These are phyloP conservation scores for Tetrao urogallus DNA, from an alignment of 2,113 vertebrate species.

Conservation along the genomic window DNA sequence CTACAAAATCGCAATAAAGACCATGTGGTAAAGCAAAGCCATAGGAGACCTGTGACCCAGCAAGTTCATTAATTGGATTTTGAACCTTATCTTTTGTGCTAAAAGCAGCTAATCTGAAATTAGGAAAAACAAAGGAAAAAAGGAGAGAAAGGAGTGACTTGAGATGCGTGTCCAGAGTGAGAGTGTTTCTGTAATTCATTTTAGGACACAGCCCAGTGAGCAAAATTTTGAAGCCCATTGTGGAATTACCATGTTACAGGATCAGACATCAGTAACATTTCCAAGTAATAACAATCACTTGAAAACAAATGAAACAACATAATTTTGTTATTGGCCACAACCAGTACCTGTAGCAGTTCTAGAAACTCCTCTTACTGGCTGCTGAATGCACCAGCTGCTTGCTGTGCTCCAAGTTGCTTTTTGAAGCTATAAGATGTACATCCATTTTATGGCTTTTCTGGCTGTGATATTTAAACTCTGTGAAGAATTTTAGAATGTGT, in stretches of 20 bases:
- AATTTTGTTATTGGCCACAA: accelerated
- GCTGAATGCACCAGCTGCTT: accelerated
- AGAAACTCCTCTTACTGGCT: not conserved
- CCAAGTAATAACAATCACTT: not conserved
- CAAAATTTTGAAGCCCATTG: no score
- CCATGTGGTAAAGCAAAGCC: not conserved
- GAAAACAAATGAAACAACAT: not conserved
- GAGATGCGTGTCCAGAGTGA: accelerated
- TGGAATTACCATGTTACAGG: accelerated
- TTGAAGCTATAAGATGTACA: not conserved
- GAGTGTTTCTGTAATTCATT: not conserved
- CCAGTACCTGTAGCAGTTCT: not conserved
- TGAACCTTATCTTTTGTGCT: not conserved
- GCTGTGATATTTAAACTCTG: not conserved
- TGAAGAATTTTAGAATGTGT: not conserved
- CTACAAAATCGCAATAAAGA: conserved; percentile 25
- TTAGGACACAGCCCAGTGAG: accelerated
- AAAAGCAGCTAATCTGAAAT: not conserved
- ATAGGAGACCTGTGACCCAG: conserved; percentile 61
- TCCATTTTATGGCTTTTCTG: not conserved
- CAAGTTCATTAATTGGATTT: conserved; percentile 50
- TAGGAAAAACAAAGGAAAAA: not conserved
- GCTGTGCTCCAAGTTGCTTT: not conserved
- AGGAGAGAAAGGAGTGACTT: accelerated
- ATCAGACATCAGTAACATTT: accelerated